Conservation (phyloP, 2,888 invertebrate genomes). For the Tethea ocularis region DNA sequence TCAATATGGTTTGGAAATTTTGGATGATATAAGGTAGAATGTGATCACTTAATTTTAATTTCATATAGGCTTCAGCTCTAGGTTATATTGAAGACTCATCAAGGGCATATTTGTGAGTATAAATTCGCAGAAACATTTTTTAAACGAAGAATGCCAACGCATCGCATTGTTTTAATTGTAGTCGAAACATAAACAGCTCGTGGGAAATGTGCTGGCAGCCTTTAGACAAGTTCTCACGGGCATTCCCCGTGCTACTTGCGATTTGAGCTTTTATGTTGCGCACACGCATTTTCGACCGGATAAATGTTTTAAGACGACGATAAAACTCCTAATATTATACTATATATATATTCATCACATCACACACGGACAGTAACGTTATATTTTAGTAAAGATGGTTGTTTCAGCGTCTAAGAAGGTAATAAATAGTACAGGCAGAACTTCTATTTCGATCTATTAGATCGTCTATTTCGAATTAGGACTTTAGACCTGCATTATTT, state of each 20-base stretch:
- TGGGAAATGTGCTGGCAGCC: constrained; percentile 62
- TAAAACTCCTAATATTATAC: not conserved
- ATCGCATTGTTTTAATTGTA: constrained; percentile 51
- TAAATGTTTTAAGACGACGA: not conserved
- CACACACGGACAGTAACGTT: no score
- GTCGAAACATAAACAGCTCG: constrained; percentile 57
- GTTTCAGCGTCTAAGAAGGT: not conserved
- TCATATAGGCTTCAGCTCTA: constrained; percentile 21
- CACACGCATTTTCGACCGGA: not conserved
- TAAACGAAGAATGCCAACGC: constrained; percentile 45
- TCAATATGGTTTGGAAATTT: not conserved
- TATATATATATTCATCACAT: no score
- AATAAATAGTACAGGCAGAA: constrained; percentile 2
- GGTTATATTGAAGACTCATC: constrained; percentile 21
- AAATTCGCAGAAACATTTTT: constrained; percentile 18
- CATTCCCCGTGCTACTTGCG: constrained; percentile 40
- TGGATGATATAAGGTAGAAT: not conserved
- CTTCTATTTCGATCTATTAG: constrained; percentile 10
- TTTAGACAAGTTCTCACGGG: constrained; percentile 48
- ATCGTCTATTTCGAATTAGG: constrained; percentile 7
- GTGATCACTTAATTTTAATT: not conserved
- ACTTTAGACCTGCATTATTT: not conserved
- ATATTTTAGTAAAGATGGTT: not conserved
- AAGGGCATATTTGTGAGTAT: constrained; percentile 10
- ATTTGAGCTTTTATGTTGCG: constrained; percentile 17